Conservation (phyloP, 2,113 vertebrate genomes). For the Mola mola region DNA sequence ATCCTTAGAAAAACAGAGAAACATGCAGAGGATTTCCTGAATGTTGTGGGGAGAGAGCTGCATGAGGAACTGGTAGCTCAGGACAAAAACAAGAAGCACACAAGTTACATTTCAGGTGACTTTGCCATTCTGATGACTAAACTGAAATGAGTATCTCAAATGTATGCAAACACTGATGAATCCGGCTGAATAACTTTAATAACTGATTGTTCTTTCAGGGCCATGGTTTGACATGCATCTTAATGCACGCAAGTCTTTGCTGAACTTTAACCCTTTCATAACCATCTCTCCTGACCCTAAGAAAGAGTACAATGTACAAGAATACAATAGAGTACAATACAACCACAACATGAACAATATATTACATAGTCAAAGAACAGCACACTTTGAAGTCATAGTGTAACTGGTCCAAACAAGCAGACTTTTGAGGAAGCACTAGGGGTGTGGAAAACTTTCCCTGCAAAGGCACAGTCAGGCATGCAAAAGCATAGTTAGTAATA, state of each 20-base stretch:
- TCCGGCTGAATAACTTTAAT: accelerated
- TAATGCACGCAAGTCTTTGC: slow-evolving; percentile 87
- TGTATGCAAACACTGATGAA: not conserved
- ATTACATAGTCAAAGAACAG: no score
- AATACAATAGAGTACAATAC: no score
- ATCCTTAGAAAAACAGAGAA: slow-evolving; percentile 88
- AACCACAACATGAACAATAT: no score
- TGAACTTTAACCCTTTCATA: slow-evolving; percentile 96
- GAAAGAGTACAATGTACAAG: slow-evolving; percentile 86
- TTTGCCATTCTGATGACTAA: not conserved
- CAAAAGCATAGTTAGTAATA: no score
- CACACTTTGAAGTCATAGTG: no score
- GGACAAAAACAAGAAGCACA: slow-evolving; percentile 93
- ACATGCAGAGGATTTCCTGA: slow-evolving; percentile 84
- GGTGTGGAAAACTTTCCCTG: no score
- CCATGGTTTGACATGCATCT: slow-evolving; percentile 99
- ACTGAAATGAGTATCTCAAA: not conserved
- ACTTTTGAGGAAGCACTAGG: no score
- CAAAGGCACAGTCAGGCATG: no score
- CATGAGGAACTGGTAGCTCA: slow-evolving; percentile 87
- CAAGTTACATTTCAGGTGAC: slow-evolving; percentile 96
- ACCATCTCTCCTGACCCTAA: slow-evolving; percentile 90
- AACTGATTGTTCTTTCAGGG: slow-evolving; percentile 77
- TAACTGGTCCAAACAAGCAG: no score
- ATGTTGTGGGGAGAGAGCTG: slow-evolving; percentile 85